Percentiles rank a stretch among this genome's conserved stretches.
phyloP scores from a whole-genome alignment of 1,140 invertebrate species.

The Lordiphosa collinella region DNA sequence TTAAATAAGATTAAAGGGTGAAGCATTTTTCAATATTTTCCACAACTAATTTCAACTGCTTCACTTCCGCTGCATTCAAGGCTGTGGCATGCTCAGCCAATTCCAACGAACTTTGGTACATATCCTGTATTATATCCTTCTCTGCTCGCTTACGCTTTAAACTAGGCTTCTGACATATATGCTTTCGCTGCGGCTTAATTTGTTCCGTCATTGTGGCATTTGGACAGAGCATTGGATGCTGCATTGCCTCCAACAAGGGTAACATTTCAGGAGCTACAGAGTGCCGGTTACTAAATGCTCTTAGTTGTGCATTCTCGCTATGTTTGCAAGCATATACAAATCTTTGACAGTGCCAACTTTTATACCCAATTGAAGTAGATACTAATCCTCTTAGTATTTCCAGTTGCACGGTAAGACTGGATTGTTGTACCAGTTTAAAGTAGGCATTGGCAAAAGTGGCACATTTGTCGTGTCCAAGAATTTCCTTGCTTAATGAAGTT shows the following conservation, averaged over 20 bases:
- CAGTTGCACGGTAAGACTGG: conserved; percentile 6
- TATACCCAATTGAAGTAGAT: background rate
- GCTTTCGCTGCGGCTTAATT: background rate
- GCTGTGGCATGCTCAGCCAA: background rate
- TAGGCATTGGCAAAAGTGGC: conserved; percentile 16
- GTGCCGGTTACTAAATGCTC: conserved; percentile 17
- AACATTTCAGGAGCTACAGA: background rate
- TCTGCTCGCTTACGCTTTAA: conserved; percentile 11
- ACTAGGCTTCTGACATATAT: background rate
- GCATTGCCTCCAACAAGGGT: conserved; percentile 8
- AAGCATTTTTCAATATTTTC: background rate
- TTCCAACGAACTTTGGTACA: conserved; percentile 9
- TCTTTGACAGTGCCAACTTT: conserved; percentile 40
- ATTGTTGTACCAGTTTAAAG: conserved; percentile 20
- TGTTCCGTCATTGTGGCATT: too few relatives aligned
- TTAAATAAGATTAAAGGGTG: too few relatives aligned
- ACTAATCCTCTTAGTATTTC: conserved; percentile 23
- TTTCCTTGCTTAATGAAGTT: conserved; percentile 5
- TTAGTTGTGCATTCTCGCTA: conserved; percentile 21
- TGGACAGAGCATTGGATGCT: background rate
- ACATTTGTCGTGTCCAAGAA: conserved; percentile 7
- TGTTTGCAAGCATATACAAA: conserved; percentile 24
- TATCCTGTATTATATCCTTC: conserved; percentile 24
- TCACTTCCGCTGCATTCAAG: conserved; percentile 19
- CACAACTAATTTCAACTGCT: conserved; percentile 16